Evolutionary conservation across 1,140 invertebrate genomes (phyloP).

Genomic region (Macrostomum lignano): DNA sequence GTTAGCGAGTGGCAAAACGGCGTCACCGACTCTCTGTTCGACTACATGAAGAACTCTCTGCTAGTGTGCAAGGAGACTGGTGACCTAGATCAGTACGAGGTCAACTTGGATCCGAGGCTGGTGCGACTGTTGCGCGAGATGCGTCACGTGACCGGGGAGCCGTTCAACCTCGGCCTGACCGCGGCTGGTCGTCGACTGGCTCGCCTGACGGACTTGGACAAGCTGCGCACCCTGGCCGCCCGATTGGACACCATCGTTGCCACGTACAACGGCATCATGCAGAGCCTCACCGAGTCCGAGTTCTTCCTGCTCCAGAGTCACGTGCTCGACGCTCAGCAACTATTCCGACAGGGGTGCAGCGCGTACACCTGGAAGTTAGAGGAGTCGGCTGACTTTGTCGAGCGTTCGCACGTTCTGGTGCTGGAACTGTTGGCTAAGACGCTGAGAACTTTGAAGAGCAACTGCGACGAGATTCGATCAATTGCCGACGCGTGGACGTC

Average conservation of each 20-base stretch:
- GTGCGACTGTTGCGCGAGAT: constrained; percentile 19
- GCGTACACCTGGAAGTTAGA: constrained; percentile 22
- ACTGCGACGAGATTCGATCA: no score
- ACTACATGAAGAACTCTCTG: constrained; percentile 12
- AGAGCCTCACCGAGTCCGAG: constrained; percentile 20
- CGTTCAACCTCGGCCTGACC: constrained; percentile 16
- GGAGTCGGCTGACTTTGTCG: no score
- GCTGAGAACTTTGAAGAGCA: no score
- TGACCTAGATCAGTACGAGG: constrained; percentile 15
- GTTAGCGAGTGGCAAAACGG: not conserved
- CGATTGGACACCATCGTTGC: constrained; percentile 22
- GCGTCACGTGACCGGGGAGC: constrained; percentile 17
- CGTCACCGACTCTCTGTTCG: constrained; percentile 1
- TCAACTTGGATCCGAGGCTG: constrained; percentile 21
- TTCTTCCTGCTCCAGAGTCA: constrained; percentile 21
- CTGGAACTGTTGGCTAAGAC: no score
- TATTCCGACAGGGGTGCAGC: constrained; percentile 15
- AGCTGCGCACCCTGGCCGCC: constrained; percentile 16
- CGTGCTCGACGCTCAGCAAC: constrained; percentile 18
- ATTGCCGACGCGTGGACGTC: no score
- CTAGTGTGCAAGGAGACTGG: constrained; percentile 20
- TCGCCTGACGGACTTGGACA: constrained; percentile 15
- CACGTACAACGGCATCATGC: constrained; percentile 26
- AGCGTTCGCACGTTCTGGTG: no score
- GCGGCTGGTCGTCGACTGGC: constrained; percentile 16